Base-by-base conservation (phyloP, 2,113 vertebrate species). In the Saguinus midas region DNA sequence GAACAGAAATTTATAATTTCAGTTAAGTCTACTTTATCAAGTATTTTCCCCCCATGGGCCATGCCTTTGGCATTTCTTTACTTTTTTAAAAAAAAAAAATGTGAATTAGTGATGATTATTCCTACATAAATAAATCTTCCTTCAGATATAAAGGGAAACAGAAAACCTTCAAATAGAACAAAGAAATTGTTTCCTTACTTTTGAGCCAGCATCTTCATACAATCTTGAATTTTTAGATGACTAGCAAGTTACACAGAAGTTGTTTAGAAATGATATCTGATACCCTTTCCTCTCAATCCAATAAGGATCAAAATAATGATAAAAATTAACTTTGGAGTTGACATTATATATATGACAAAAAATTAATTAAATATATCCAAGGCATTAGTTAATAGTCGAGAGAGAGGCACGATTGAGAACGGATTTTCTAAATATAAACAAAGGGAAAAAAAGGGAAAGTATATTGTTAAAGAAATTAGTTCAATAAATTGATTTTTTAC, bases 401-500 rank as follows among this genome's bases (percentile, higher is more conserved):
- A 92, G 29, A 82, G 29, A 92, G 20, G 66, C 5, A 95, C 50
- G 16, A 86, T 90, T 68, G 68, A 93, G 58, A 66, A 14, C 97
- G 20, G 6, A 78, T 92, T 96, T 88, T 73, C 68, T 94, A 87
- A 93, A 57, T 72, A 57, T 61, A 94, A 94, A 66, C 17, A 52
- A 75, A 45, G 7, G 20, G 6, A 11, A 8, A 2, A 10, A 1
- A 58, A 79, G 66, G 18, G 35, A 84, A 89, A 85, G 29, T 82
- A 79, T 43, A 64, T 83, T 66, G 29, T 78, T 91, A 92, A 95
- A 94, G 35, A 94, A 95, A 94, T 86, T 13, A 96, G 11, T 87
- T 96, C 18, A 94, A 96, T 66, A 91, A 94, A 96, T 94, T 95
- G 92, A 97, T 95, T 93, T 97, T 95, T 95, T 97, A 64, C 82